Evolutionary conservation across 2,797 vertebrate genomes (phyloP).

Genomic region (Hyperoplus immaculatus): DNA sequence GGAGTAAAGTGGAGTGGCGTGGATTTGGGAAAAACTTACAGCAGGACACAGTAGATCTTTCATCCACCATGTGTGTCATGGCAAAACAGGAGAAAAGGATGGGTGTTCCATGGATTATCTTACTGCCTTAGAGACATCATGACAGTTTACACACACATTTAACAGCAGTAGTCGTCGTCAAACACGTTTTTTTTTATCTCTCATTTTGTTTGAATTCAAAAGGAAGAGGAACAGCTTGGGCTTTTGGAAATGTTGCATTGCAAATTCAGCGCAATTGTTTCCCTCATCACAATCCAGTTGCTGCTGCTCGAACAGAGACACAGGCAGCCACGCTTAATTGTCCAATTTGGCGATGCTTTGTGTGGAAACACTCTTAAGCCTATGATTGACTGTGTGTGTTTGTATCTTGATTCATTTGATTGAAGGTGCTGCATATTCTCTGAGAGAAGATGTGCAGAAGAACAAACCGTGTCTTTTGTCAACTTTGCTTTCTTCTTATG

Average conservation of each 20-base stretch:
- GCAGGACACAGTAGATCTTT: conserved; percentile 34
- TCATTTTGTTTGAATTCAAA: conserved; percentile 56
- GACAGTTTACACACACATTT: conserved; percentile 48
- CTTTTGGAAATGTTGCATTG: conserved; percentile 47
- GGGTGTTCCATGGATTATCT: conserved; percentile 26
- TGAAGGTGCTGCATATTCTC: conserved; percentile 7
- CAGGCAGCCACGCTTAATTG: conserved; percentile 53
- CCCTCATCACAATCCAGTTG: conserved; percentile 42
- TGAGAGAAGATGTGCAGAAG: not conserved
- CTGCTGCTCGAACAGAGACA: conserved; percentile 40
- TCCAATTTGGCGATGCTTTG: conserved; percentile 54
- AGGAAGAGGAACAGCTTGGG: conserved; percentile 60
- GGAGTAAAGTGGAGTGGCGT: conserved; percentile 22
- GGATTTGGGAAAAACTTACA: conserved; percentile 37
- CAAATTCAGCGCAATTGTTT: conserved; percentile 44
- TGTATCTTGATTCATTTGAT: conserved; percentile 20
- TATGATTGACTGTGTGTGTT: conserved; percentile 29
- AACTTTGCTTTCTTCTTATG: not conserved
- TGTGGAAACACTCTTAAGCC: conserved; percentile 35
- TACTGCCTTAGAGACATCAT: conserved; percentile 46
- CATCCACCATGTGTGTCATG: conserved; percentile 21
- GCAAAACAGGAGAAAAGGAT: conserved; percentile 32
- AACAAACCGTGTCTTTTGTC: not conserved
- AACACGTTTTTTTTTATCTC: conserved; percentile 32
- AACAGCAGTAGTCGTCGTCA: conserved; percentile 53